These are phyloP conservation scores for Tyto alba DNA, from an alignment of 2,113 vertebrate genomes.

Conservation along the genomic window DNA sequence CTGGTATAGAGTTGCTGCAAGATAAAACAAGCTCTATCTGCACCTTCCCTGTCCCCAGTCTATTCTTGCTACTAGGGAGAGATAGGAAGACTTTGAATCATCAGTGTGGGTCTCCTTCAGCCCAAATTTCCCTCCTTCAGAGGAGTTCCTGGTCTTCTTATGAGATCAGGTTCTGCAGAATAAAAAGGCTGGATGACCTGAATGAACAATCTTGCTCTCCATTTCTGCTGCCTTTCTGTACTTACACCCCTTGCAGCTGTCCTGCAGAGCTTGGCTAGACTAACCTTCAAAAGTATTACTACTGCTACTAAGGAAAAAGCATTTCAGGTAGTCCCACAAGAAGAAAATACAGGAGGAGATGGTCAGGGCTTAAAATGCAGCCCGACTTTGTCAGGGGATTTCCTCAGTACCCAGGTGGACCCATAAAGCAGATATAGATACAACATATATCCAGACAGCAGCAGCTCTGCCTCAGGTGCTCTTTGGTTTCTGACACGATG, in stretches of 20 bases:
- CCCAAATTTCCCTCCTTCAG: neutral
- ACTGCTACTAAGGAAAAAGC: neutral
- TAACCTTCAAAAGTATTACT: neutral
- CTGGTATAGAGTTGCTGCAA: neutral
- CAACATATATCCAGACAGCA: neutral
- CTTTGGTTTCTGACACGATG: neutral
- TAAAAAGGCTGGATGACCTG: neutral
- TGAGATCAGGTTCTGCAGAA: neutral
- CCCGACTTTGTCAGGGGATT: neutral
- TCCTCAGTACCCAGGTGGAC: neutral
- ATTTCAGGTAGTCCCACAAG: neutral
- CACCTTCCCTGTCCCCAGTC: neutral
- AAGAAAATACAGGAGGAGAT: neutral
- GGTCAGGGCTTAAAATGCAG: neutral
- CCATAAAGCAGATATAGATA: neutral
- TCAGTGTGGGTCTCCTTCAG: accelerated
- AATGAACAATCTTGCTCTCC: neutral
- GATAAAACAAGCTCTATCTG: neutral
- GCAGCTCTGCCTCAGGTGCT: neutral
- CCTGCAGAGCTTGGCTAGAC: neutral
- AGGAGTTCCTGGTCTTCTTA: neutral
- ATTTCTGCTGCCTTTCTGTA: neutral
- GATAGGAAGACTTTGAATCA: neutral
- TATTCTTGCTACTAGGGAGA: neutral
- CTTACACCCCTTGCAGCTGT: neutral